Base-by-base conservation (phyloP, 2,113 vertebrate genomes). In the Triplophysa siluroides region DNA sequence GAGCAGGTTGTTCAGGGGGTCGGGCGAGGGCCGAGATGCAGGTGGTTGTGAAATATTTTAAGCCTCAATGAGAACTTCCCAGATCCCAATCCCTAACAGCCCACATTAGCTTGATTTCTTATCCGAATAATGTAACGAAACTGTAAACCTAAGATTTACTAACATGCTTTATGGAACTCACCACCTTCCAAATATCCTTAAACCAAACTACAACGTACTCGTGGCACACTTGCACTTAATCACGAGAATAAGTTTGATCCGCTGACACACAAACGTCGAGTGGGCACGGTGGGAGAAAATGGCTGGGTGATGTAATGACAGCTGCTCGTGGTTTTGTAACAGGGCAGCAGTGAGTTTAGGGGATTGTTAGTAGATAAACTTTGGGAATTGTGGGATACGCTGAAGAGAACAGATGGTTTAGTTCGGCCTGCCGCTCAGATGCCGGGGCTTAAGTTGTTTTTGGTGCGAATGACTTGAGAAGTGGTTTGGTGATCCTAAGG, bases 331-430 rank as follows among this genome's bases (percentile, higher is more conserved):
- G 67, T 72, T 50, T 79, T 47, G 67, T 52, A 64, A 64, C 18
- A 72, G 21, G 43, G 54, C 78, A 50, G 68, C n/a, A 11, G 19
- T 26, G 47, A 66, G 62, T 75, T 56, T 60, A 74, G 47, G 79
- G 71, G 79, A 75, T 81, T 66, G 50, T 67, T 75, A 54, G 79
- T 65, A 77, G 62, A 77, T 77, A 77, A 77, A 77, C 75, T 77
- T 65, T 66, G 75, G 75, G 75, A 77, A 77, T 77, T 77, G 75
- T 66, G 75, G 75, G 75, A 75, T 62, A 62, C 73, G 73, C 60
- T 63, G 41, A n/a, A 75, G 73, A 63, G 73, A 75, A 65, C 75
- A 77, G 75, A 77, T 77, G 75, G 62, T 77, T 65, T 77, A 54
- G 41, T 66, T 43, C 26, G 23, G 75, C 75, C 62, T 77, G 62